Evolutionary conservation across 2,113 vertebrate species (phyloP), one percentile per base, ranked within the genome.

Genomic region (Thymallus thymallus): DNA sequence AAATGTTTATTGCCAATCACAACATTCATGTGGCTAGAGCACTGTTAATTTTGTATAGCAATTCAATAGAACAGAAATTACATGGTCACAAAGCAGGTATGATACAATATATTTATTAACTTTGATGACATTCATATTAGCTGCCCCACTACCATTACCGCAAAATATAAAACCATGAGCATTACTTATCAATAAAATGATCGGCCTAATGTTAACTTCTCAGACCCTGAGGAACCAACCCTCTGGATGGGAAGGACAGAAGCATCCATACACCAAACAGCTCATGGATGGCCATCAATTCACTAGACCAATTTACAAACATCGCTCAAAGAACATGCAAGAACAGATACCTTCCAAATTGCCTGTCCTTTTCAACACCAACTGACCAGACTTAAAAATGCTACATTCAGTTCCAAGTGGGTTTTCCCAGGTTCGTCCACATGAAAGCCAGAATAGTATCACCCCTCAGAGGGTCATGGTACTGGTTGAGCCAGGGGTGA

Each of bases 341-440:
- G 20, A 68, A 24, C 35, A 41, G 35, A 41, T 41, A 68, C 67
- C 26, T 16, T 62, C 1, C 23, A 5, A 0, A 23, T 9, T 70
- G 65, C 41, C 71, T 72, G 35, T 10, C 2, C 9, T 60, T 13
- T 55, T 14, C 6, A 60, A 32, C 30, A 29, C 63, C 30, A 66
- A 24, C 10, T 29, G 23, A 13, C 61, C 13, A 5, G 26, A 16
- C 18, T 35, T 32, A 58, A 69, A 65, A 65, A 78, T 79, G 73
- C 48, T 74, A 68, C n/a, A n/a, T n/a, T n/a, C n/a, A 76, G 73
- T 66, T 74, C 45, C 56, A 74, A 68, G 29, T 1, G 51, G n/a
- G 20, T 23, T 23, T 60, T 13, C 35, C 35, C 18, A 60, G 16
- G 63, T 65, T 18, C 14, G 0, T 7, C 55, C 46, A 74, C 35